Evolutionary conservation across 2,113 vertebrate species (phyloP).

Genomic region (Phycodurus eques): DNA sequence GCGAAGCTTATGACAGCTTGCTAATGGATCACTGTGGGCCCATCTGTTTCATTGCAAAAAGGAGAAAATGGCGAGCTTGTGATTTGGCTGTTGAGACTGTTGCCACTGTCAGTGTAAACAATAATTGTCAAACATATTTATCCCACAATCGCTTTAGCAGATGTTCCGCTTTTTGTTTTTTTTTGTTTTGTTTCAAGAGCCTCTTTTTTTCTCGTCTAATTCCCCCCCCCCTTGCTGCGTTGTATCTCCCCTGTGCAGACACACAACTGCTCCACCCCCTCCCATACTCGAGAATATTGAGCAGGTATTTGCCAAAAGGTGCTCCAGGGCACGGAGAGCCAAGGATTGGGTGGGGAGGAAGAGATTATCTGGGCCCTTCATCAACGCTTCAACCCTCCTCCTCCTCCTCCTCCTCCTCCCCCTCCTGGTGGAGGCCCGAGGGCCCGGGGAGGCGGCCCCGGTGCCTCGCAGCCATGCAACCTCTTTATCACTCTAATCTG

Average conservation of each 20-base stretch:
- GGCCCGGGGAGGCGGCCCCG: constrained; percentile 66
- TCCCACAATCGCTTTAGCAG: constrained; percentile 83
- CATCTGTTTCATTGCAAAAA: constrained; percentile 82
- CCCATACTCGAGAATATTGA: constrained; percentile 78
- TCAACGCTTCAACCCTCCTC: constrained; percentile 67
- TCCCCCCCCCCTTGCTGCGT: constrained; percentile 39
- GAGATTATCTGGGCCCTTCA: constrained; percentile 82
- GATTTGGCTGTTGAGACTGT: constrained; percentile 79
- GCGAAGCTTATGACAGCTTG: constrained; percentile 81
- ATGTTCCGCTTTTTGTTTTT: constrained; percentile 74
- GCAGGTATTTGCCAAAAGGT: constrained; percentile 82
- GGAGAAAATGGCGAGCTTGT: constrained; percentile 74
- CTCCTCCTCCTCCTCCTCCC: constrained; percentile 55
- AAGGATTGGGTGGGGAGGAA: constrained; percentile 62
- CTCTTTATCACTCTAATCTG: constrained; percentile 89
- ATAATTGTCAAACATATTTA: constrained; percentile 88
- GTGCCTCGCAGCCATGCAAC: constrained; percentile 77
- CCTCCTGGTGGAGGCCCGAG: constrained; percentile 69
- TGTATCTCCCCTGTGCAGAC: constrained; percentile 79
- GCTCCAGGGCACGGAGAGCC: constrained; percentile 76
- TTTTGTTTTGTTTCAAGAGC: constrained; percentile 68
- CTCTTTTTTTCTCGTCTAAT: constrained; percentile 63
- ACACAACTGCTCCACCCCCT: constrained; percentile 28
- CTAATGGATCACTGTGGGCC: constrained; percentile 83
- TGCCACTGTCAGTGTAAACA: constrained; percentile 88